These are phyloP conservation scores for Laupala kohalensis DNA, from an alignment of 1,140 invertebrate genomes.

Conservation along the genomic window DNA sequence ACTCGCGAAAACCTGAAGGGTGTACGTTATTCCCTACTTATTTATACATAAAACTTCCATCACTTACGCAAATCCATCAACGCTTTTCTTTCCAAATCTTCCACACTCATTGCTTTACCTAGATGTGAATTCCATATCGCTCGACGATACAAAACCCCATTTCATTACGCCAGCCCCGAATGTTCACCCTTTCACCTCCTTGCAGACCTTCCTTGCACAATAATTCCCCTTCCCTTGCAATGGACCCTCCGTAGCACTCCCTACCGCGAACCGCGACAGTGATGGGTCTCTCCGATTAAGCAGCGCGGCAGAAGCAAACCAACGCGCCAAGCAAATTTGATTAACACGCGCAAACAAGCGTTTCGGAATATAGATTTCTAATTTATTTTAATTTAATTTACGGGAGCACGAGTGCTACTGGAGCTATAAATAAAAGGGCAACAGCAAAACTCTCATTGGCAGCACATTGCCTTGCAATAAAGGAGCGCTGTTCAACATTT, in stretches of 20 bases:
- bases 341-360: not conserved
- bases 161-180: no score
- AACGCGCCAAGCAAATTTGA: not conserved
- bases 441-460: not conserved
- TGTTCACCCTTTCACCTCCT: no score
- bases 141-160: no score
- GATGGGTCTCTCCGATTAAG: not conserved
- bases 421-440: not conserved
- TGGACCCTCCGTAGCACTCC: not conserved
- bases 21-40: no score
- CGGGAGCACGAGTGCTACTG: not conserved
- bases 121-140: no score
- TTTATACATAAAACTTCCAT: no score
- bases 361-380: not conserved
- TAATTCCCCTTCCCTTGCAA: no score
- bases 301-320: not conserved
- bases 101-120: no score
- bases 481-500: not conserved
- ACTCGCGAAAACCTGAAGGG: no score
- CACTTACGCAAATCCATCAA: no score
- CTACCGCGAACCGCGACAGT: not conserved
- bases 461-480: not conserved
- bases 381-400: not conserved
- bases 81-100: no score
- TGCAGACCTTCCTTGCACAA: no score